Conservation (phyloP, 2,797 vertebrate genomes). For the Coendou prehensilis region DNA sequence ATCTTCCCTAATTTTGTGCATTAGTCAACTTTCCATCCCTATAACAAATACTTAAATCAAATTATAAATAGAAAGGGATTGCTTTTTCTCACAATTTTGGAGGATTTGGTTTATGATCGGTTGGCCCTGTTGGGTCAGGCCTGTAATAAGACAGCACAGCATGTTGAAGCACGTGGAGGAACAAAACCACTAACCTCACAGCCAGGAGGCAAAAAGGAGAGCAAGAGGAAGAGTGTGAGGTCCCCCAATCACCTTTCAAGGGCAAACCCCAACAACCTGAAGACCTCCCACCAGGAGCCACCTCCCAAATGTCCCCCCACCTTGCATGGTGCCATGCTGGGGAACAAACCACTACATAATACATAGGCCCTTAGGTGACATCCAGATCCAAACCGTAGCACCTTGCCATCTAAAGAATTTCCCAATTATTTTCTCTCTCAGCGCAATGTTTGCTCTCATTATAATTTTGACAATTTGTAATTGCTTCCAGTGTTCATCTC, state of each 20-base stretch:
- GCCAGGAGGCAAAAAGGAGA: background rate
- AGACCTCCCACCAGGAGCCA: background rate
- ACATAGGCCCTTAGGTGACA: too few species aligned
- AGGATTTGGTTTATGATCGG: background rate
- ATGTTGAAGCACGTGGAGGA: background rate
- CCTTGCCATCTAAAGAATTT: background rate
- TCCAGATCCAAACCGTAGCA: too few species aligned
- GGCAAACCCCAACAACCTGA: background rate
- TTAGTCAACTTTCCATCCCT: background rate
- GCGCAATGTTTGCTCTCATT: background rate
- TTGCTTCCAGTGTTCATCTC: background rate
- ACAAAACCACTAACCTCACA: background rate
- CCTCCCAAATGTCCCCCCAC: background rate
- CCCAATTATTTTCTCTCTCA: slow-evolving; percentile 14
- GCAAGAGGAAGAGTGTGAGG: too few species aligned
- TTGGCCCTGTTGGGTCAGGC: background rate
- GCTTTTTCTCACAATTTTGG: background rate
- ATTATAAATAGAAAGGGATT: background rate
- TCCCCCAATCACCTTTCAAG: background rate
- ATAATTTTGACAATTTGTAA: background rate
- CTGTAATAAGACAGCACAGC: background rate
- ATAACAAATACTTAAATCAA: background rate
- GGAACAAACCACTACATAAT: too few species aligned
- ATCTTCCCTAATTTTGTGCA: background rate
- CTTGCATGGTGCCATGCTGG: background rate